These are phyloP conservation scores for Cyphomyrmex costatus DNA, from an alignment of 1,140 invertebrate species.

Conservation along the genomic window DNA sequence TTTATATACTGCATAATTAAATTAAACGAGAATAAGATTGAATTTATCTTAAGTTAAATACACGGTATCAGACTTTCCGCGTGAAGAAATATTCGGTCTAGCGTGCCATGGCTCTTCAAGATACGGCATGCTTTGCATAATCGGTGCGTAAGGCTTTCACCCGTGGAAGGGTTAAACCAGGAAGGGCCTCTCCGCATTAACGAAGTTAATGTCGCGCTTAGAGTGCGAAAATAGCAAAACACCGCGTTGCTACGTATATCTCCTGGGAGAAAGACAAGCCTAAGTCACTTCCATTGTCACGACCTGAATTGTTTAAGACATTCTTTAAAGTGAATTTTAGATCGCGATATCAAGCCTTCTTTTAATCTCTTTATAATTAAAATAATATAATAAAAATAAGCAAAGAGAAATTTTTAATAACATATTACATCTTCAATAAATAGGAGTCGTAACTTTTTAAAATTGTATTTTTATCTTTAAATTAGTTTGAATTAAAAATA, in stretches of 20 bases:
- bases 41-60: constrained; percentile 17
- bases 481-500: constrained; percentile 10
- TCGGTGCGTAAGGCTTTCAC: constrained; percentile 45
- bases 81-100: constrained; percentile 45
- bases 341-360: constrained; percentile 47
- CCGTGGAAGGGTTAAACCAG: constrained; percentile 46
- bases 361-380: constrained; percentile 56
- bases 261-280: constrained; percentile 55
- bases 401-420: background rate
- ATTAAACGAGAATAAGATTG: constrained; percentile 24
- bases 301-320: constrained; percentile 28
- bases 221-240: constrained; percentile 51
- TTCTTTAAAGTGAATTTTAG: constrained; percentile 46
- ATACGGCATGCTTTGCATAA: constrained; percentile 55
- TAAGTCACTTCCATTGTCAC: constrained; percentile 61
- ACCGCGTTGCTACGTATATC: constrained; percentile 25
- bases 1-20: background rate
- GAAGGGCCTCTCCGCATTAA: constrained; percentile 56
- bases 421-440: background rate
- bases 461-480: background rate
- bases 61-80: background rate
- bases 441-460: background rate
- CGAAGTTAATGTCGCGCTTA: constrained; percentile 66
- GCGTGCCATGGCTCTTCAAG: constrained; percentile 26
- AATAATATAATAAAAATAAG: too few species aligned